Base-by-base conservation (phyloP, 2,113 vertebrate species). In the Bubo scandiacus region DNA sequence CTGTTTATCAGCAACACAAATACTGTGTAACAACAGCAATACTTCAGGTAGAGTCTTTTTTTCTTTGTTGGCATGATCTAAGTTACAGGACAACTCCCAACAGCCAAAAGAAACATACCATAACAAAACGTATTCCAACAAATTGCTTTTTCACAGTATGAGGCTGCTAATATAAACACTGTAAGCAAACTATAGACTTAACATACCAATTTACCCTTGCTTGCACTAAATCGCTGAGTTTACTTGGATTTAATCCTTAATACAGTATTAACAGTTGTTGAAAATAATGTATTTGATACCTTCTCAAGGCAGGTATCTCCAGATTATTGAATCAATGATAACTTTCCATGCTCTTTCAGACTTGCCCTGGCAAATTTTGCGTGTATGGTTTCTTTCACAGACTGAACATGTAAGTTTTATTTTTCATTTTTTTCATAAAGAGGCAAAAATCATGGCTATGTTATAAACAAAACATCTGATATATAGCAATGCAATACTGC, bases 331-430 rank as follows among this genome's bases (percentile, higher is more conserved):
- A 61, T 89, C 10, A 89, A 66, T 36, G 36, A 30, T 29, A 65
- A 23, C 15, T 36, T 92, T 22, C 21, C 36, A 14, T 36, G 34
- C 21, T 81, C 11, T 81, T 83, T 88, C 47, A 86, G 55, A 34
- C 20, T 38, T 74, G 36, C 18, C 9, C 32, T 63, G 29, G 21
- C 59, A 30, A 71, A 59, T 71, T 92, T 78, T 92, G 27, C 49
- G 54, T 81, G 21, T 47, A 25, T 0, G 1, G 4, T 54, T 91
- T 81, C 45, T 83, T 66, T 59, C 49, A 32, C 0, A 0, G 45
- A 55, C 47, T 23, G 27, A 73, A 26, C 5, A 25, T 2, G 13
- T 67, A 38, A 55, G 3, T 36, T 66, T 63, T 27, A 6, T 7
- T 52, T 85, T 72, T 57, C 4, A 3, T 51, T 89, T 89, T 91